phyloP scores from a whole-genome alignment of 2,797 vertebrate genomes.

The Gambelia wislizenii region DNA sequence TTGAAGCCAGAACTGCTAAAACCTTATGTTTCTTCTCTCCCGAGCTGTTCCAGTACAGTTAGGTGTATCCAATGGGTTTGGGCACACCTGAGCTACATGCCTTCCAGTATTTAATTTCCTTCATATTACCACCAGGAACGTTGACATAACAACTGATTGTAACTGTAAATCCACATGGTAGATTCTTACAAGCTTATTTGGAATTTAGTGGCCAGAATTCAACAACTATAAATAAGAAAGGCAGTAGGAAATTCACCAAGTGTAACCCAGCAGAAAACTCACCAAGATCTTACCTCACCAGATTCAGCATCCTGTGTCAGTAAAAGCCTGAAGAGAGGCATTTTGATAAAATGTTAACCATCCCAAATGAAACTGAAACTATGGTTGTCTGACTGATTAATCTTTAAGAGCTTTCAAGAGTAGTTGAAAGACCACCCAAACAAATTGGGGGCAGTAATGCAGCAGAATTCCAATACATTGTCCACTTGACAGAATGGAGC shows the following conservation, averaged over 20 bases:
- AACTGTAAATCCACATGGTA: not conserved
- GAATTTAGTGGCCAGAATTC: not conserved
- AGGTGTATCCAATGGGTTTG: not conserved
- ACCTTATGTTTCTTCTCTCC: not conserved
- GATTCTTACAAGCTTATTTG: not conserved
- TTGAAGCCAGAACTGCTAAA: not conserved
- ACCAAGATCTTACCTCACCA: conserved; percentile 60
- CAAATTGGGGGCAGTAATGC: fast-evolving
- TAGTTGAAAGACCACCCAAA: fast-evolving
- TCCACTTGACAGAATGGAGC: too few relatives aligned
- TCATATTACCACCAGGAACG: not conserved
- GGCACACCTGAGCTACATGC: not conserved
- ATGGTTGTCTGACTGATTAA: not conserved
- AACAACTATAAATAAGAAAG: not conserved
- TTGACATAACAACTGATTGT: not conserved
- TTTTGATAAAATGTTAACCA: conserved; percentile 23
- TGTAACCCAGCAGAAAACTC: fast-evolving
- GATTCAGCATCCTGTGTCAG: conserved; percentile 20
- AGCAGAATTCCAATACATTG: not conserved
- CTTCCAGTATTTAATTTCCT: not conserved
- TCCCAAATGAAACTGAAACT: not conserved
- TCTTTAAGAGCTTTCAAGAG: not conserved
- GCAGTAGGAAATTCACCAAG: not conserved
- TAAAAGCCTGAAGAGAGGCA: conserved; percentile 60
- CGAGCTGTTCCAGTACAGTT: not conserved